phyloP scores from a whole-genome alignment of 1,140 invertebrate genomes.

The Rhynchophorus ferrugineus region DNA sequence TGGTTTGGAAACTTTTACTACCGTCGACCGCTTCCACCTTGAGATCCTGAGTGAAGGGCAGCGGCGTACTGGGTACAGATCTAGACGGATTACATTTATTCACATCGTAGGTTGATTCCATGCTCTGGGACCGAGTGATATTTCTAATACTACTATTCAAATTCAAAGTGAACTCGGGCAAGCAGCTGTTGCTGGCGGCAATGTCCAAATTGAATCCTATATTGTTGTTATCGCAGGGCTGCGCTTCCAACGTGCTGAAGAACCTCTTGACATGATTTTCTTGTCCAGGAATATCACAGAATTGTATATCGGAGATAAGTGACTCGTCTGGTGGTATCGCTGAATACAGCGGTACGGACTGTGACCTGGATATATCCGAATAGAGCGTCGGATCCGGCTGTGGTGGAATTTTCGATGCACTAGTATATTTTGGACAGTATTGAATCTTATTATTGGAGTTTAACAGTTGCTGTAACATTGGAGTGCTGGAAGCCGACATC shows the following conservation, averaged over 20 bases:
- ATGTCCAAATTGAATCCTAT: slow-evolving; percentile 35
- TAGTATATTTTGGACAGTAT: slow-evolving; percentile 37
- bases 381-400: slow-evolving; percentile 35
- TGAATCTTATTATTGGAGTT: slow-evolving; percentile 34
- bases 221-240: slow-evolving; percentile 28
- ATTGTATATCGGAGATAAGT: slow-evolving; percentile 1
- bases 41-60: slow-evolving; percentile 44
- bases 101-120: slow-evolving; percentile 25
- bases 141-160: slow-evolving; percentile 47
- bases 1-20: slow-evolving; percentile 29
- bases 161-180: slow-evolving; percentile 42
- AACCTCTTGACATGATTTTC: slow-evolving; percentile 27
- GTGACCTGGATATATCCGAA: slow-evolving; percentile 55
- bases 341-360: slow-evolving; percentile 66
- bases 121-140: slow-evolving; percentile 32
- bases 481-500: slow-evolving; percentile 52
- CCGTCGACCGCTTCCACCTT: slow-evolving; percentile 15
- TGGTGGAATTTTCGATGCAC: slow-evolving; percentile 38
- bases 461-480: slow-evolving; percentile 39
- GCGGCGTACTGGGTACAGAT: slow-evolving; percentile 55
- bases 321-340: slow-evolving; percentile 41
- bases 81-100: slow-evolving; percentile 42
- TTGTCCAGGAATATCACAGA: slow-evolving; percentile 13
- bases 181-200: slow-evolving; percentile 21
- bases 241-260: slow-evolving; percentile 27